Evolutionary conservation across 2,797 vertebrate genomes (phyloP).

Genomic region (Morelia viridis): DNA sequence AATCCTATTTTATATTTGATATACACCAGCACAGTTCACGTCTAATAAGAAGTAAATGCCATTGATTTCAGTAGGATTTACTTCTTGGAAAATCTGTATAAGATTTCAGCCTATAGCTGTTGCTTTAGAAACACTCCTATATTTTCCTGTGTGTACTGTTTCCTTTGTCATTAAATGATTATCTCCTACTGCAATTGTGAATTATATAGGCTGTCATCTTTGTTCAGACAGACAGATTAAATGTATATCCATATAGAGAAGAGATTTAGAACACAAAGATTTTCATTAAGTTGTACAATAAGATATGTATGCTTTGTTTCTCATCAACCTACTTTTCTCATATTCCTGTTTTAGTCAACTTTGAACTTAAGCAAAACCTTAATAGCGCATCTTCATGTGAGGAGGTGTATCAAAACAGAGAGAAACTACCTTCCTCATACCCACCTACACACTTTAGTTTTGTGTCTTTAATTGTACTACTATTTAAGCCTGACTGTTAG

Average conservation of each 20-base stretch:
- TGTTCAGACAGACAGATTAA: not conserved
- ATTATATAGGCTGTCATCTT: not conserved
- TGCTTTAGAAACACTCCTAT: constrained; percentile 31
- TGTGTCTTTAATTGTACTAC: not conserved
- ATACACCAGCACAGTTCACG: not conserved
- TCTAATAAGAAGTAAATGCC: not conserved
- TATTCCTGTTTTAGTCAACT: not conserved
- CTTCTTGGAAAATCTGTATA: not conserved
- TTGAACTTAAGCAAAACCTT: not conserved
- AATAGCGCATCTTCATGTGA: not conserved
- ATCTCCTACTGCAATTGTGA: not conserved
- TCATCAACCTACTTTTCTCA: not conserved
- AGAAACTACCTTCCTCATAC: not conserved
- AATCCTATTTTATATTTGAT: constrained; percentile 18
- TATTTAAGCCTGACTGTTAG: not conserved
- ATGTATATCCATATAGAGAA: not conserved
- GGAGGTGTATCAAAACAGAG: not conserved
- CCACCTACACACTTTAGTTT: not conserved
- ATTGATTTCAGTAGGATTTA: not conserved
- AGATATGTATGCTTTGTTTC: not conserved
- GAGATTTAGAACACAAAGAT: not conserved
- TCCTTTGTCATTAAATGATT: not conserved
- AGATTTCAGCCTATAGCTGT: not conserved
- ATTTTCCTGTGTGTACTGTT: constrained; percentile 17
- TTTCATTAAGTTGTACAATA: not conserved